These are phyloP conservation scores for Todiramphus saurophagus DNA, from an alignment of 2,113 vertebrate species.

Conservation along the genomic window DNA sequence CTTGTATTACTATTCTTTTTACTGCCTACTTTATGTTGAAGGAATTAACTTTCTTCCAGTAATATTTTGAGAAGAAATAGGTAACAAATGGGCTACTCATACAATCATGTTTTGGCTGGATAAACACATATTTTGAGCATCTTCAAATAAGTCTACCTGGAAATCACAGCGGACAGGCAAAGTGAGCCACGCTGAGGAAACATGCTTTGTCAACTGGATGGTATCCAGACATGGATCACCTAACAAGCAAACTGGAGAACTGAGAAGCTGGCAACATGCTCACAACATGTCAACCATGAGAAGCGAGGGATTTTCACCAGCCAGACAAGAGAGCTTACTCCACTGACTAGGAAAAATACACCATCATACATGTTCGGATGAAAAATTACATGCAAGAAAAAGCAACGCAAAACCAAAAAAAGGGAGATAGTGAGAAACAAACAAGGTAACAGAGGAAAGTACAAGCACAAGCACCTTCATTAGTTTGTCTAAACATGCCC, in stretches of 20 bases:
- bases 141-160: not conserved
- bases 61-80: not conserved
- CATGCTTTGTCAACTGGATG: not conserved
- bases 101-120: not conserved
- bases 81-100: not conserved
- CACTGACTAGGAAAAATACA: not conserved
- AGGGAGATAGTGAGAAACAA: not conserved
- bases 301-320: not conserved
- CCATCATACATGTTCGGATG: not conserved
- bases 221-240: not conserved
- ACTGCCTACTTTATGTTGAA: not conserved
- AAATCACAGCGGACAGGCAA: not conserved
- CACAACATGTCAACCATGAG: not conserved
- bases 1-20: not conserved
- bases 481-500: not conserved
- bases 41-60: not conserved
- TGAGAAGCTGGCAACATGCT: not conserved
- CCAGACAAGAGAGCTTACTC: not conserved
- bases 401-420: not conserved
- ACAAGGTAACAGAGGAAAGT: not conserved
- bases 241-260: not conserved
- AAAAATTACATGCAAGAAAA: not conserved
- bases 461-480: not conserved
- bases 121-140: not conserved
- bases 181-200: not conserved